Conservation (phyloP, 2,797 vertebrate genomes). For the Decapterus maruadsi region DNA sequence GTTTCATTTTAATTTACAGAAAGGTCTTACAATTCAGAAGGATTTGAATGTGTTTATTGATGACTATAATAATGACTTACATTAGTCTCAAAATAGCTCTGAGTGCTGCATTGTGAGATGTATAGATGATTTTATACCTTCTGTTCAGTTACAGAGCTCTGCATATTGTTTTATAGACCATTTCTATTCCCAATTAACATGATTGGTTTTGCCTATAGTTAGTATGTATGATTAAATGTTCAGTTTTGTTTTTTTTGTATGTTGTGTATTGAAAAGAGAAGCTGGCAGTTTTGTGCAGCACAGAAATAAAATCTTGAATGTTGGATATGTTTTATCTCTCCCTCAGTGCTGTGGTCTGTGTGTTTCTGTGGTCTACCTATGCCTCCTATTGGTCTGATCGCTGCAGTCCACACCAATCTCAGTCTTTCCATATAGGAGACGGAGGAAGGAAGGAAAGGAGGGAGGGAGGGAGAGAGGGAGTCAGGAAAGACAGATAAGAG, state of each 20-base stretch:
- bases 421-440: constrained; percentile 61
- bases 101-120: neutral
- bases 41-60: neutral
- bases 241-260: constrained; percentile 11
- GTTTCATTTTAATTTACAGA: neutral
- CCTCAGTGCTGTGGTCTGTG: constrained; percentile 53
- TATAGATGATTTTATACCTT: neutral
- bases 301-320: constrained; percentile 56
- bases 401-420: constrained; percentile 84
- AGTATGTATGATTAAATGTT: constrained; percentile 2
- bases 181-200: neutral
- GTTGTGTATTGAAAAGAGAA: constrained; percentile 22
- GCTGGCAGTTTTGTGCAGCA: constrained; percentile 48
- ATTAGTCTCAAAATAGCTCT: neutral
- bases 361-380: constrained; percentile 89
- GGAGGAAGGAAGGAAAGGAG: constrained; percentile 43
- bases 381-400: constrained; percentile 91
- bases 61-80: neutral
- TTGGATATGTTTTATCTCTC: constrained; percentile 44
- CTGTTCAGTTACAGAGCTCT: neutral
- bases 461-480: constrained; percentile 56
- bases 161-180: neutral
- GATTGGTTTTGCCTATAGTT: neutral
- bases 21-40: neutral
- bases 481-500: constrained; percentile 68